Evolutionary conservation across 2,888 invertebrate species (phyloP), one percentile per base, ranked within the genome.

Genomic region (Agrochola litura): DNA sequence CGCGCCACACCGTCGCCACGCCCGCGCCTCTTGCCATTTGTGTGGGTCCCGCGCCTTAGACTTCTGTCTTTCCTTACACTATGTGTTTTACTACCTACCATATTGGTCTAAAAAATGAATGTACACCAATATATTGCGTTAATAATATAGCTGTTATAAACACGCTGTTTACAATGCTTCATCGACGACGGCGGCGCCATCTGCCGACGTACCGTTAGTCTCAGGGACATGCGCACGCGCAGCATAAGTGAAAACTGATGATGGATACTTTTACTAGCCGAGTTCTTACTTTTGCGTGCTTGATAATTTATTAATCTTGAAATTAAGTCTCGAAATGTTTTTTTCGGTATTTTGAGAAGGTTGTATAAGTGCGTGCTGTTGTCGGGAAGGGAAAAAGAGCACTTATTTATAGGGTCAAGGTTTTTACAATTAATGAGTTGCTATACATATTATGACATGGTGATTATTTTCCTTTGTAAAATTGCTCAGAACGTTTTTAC

Each of bases 171-270:
- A 82, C 88, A 83, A 75, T 79, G 73, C 77, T 64, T 0, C 60
- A 49, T 69, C 73, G 75, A 83, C 74, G 75, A 83, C 58, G 41
- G 46, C 70, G 43, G 56, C 71, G 85, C 86, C 88, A 89, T 89
- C 88, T 89, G 88, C 88, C 79, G 77, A 60, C 69, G 77, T 91
- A 88, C 91, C 91, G 91, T 91, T 91, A 92, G 85, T 60, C 81
- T 90, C 90, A 88, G 88, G 91, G 90, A 84, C 90, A 60, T 52
- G 87, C 81, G 82, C 80, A 60, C 49, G 70, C 79, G 83, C 76
- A 41, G 54, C 19, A 56, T 79, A 80, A 77, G 83, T 88, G 79
- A 84, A 84, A 87, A 85, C 79, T 79, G 49, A 77, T 77, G 74
- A 87, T 78, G 67, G 70, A 79, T 86, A 86, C 86, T 84, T 86